These are phyloP conservation scores for Taenaris catops DNA, from an alignment of 2,888 invertebrate genomes.

Conservation along the genomic window DNA sequence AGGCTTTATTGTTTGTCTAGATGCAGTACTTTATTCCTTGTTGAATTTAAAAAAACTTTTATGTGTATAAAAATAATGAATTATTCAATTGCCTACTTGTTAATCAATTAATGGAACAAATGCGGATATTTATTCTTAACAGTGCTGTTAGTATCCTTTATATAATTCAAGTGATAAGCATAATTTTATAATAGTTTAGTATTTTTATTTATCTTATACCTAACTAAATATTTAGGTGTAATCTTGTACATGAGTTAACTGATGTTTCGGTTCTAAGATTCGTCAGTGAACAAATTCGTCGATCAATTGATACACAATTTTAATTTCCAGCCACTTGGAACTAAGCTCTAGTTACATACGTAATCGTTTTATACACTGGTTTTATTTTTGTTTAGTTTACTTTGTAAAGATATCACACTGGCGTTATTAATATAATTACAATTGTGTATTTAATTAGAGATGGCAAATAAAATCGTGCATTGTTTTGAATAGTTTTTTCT, in stretches of 20 bases:
- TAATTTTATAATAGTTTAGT: conserved; percentile 38
- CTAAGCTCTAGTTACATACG: conserved; percentile 34
- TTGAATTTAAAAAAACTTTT: no score
- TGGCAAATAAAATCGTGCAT: conserved; percentile 68
- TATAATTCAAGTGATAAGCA: conserved; percentile 51
- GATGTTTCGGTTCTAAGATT: conserved; percentile 67
- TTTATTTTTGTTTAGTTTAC: conserved; percentile 23
- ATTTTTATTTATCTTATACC: conserved; percentile 54
- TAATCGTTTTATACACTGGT: conserved; percentile 27
- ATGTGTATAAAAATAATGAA: conserved; percentile 31
- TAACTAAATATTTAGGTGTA: conserved; percentile 40
- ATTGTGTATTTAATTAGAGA: conserved; percentile 74
- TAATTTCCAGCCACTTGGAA: conserved; percentile 39
- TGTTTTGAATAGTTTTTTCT: conserved; percentile 41
- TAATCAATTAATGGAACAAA: conserved; percentile 30
- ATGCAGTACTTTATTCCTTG: no score
- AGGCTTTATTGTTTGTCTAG: no score
- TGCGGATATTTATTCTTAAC: conserved; percentile 40
- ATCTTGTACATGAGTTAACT: conserved; percentile 42
- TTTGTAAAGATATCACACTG: conserved; percentile 35
- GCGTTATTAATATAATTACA: conserved; percentile 51
- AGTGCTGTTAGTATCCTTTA: conserved; percentile 37
- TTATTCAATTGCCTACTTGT: conserved; percentile 15
- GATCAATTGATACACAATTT: conserved; percentile 71
- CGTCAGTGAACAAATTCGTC: conserved; percentile 43